phyloP scores from a whole-genome alignment of 2,797 vertebrate genomes.

The Craterocephalus amniculus region DNA sequence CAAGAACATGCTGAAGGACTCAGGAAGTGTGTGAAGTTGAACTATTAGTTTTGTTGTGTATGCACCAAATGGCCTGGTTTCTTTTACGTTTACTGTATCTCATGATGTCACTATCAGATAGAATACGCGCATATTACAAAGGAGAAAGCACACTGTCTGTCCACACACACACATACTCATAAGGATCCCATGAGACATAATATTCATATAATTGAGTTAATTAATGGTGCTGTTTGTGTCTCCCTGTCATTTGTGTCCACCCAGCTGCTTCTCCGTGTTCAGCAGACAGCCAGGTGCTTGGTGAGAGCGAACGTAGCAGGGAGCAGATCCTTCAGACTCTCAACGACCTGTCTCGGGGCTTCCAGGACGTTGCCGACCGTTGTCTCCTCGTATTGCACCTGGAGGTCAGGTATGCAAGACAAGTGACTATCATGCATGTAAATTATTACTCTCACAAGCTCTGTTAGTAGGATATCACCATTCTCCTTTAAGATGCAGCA shows the following conservation, averaged over 20 bases:
- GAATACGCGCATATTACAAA: slow-evolving; percentile 6
- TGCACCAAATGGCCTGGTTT: background rate
- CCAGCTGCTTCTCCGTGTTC: slow-evolving; percentile 83
- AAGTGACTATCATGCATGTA: background rate
- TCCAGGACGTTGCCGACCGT: slow-evolving; percentile 95
- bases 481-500: background rate
- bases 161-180: background rate
- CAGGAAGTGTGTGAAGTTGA: slow-evolving; percentile 40
- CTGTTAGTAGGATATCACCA: background rate
- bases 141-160: background rate
- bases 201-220: background rate
- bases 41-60: slow-evolving; percentile 33
- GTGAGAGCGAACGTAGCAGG: slow-evolving; percentile 87
- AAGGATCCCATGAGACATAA: background rate
- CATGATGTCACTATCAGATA: slow-evolving; percentile 26
- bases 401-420: slow-evolving; percentile 91
- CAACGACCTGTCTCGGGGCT: slow-evolving; percentile 89
- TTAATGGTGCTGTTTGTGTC: slow-evolving; percentile 19
- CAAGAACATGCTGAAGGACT: slow-evolving; percentile 67
- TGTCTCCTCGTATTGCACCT: slow-evolving; percentile 94
- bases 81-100: slow-evolving; percentile 19
- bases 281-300: slow-evolving; percentile 81
- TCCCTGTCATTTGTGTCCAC: slow-evolving; percentile 29
- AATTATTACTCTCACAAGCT: too few relatives aligned
- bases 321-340: slow-evolving; percentile 96